These are phyloP conservation scores for Lasioglossum pauxillum DNA, from an alignment of 2,888 invertebrate genomes.

Conservation along the genomic window DNA sequence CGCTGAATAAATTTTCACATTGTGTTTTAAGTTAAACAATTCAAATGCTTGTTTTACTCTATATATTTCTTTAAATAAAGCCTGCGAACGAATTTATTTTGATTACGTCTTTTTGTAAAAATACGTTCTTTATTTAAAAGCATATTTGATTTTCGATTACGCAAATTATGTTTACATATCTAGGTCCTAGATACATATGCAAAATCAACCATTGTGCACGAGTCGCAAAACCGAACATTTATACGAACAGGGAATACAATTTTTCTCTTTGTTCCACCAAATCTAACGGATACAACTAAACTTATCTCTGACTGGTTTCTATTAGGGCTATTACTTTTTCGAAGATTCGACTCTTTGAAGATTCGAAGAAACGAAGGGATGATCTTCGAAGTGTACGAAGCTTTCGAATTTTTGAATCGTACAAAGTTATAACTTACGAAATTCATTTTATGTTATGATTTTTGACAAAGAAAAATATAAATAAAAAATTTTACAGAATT, in stretches of 20 bases:
- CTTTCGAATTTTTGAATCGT: no score
- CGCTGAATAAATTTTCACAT: neutral
- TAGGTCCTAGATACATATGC: neutral
- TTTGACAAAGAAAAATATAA: no score
- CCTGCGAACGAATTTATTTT: neutral
- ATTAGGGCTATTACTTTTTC: no score
- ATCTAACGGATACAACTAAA: constrained; percentile 21
- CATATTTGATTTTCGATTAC: neutral
- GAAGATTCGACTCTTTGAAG: no score
- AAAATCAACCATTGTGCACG: neutral
- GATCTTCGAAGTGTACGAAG: no score
- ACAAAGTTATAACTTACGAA: no score
- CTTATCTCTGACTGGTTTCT: constrained; percentile 25
- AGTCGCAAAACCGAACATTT: neutral
- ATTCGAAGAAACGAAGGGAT: no score
- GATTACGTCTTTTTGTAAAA: neutral
- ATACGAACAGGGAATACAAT: constrained; percentile 8
- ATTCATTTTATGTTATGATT: no score
- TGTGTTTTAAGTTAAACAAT: neutral
- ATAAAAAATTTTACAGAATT: no score
- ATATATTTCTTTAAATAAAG: neutral
- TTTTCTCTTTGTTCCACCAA: constrained; percentile 8
- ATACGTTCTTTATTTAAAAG: neutral
- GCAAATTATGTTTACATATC: neutral
- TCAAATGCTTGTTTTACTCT: neutral